Base-by-base conservation (phyloP, 2,113 vertebrate genomes). In the Nyctereutes procyonoides region DNA sequence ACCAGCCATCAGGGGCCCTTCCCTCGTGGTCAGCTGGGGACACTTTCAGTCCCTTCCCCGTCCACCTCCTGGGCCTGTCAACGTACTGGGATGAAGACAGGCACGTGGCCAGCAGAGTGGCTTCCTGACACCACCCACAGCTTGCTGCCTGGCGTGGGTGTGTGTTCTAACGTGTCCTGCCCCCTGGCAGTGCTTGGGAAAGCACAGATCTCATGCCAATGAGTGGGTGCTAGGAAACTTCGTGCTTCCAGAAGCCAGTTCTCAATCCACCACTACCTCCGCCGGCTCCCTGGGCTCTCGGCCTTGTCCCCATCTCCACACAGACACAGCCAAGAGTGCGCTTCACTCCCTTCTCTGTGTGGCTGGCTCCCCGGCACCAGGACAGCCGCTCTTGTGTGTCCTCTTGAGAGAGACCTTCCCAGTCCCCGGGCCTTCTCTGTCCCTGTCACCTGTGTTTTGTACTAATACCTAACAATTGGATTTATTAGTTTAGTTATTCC, bases 121-220 rank as follows among this genome's bases (percentile, higher is more conserved):
- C 38, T 38, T 65, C 38, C 35, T 6, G 48, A 60, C 51, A 17
- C 73, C 30, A 2, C 28, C 11, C 1, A 1, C 8, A 13, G 35
- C 35, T 11, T 22, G 20, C 53, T 48, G 62, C 15, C 53, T 20
- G 26, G 1, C 3, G 0, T 1, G 3, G 24, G 58, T 8, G 4
- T 20, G 53, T 16, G n/a, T 28, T 30, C 53, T 81, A 38, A 11
- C 20, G 60, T 20, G 55, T 43, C 8, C 53, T 48, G 32, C 32
- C 9, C 4, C 62, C 24, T 4, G 2, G 10, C 38, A 4, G 32
- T 30, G n/a, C 55, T 63, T 38, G 35, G n/a, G 73, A 53, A 63
- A n/a, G 20, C 4, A 5, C 20, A 28, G 48, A 15, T 5, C 11
- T 4, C 48, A 0, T 0, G 6, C 65, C 48, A 2, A 15, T 7